Conservation (phyloP, 2,888 invertebrate species). For the Drosophila pegasa region DNA sequence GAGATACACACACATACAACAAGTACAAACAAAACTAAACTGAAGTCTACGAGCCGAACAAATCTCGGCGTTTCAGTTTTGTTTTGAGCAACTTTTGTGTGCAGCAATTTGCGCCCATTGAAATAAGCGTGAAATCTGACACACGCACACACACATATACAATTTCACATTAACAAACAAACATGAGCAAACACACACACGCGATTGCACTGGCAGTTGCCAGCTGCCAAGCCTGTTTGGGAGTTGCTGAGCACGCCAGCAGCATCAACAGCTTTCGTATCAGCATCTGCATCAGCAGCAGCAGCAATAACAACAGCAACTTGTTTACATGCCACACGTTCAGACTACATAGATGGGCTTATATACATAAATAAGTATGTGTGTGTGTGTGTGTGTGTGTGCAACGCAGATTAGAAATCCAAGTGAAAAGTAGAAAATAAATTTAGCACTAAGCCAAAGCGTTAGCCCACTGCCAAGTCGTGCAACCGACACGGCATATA, state of each 20-base stretch:
- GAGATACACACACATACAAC: constrained; percentile 16
- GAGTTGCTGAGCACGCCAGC: constrained; percentile 24
- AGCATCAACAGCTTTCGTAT: constrained; percentile 29
- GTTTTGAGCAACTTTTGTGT: constrained; percentile 41
- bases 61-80: constrained; percentile 55
- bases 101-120: constrained; percentile 51
- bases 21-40: constrained; percentile 50
- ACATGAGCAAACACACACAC: constrained; percentile 17
- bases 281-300: constrained; percentile 22
- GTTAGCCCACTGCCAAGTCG: constrained; percentile 2
- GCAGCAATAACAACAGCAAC: constrained; percentile 29
- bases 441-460: constrained; percentile 27
- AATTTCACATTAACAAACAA: constrained; percentile 34
- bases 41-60: constrained; percentile 28
- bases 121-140: constrained; percentile 68
- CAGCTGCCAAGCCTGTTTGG: constrained; percentile 32
- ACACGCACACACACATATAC: constrained; percentile 44
- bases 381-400: constrained; percentile 4
- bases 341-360: constrained; percentile 32
- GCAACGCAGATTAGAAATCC: constrained; percentile 68
- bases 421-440: constrained; percentile 58
- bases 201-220: constrained; percentile 8
- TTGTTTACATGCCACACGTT: constrained; percentile 63
- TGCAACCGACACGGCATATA: constrained; percentile 3
- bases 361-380: constrained; percentile 1